A percentile compares a stretch with the other conserved stretches of the same genome.
Evolutionary conservation across 1,140 invertebrate genomes (phyloP).

Genomic region (Drosophila virilis): DNA sequence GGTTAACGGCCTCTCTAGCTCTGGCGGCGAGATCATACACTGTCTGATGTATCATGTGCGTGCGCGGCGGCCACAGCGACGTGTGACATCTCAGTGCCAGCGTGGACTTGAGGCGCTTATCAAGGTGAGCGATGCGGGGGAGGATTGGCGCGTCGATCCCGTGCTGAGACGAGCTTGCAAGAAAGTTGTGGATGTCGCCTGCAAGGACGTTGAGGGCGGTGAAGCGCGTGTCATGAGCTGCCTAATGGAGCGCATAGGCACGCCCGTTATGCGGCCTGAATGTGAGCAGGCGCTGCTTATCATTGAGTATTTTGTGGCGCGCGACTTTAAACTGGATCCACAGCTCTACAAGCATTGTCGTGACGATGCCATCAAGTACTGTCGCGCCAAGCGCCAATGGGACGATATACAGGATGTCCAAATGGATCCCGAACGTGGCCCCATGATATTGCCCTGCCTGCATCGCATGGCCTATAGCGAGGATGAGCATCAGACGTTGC

Average conservation of each 20-base stretch:
- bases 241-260: constrained; percentile 95
- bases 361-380: constrained; percentile 92
- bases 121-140: constrained; percentile 92
- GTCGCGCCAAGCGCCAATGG: constrained; percentile 93
- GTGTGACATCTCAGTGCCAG: constrained; percentile 89
- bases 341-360: constrained; percentile 94
- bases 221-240: constrained; percentile 95
- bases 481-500: constrained; percentile 87
- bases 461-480: constrained; percentile 94
- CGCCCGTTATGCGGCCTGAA: constrained; percentile 92
- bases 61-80: constrained; percentile 86
- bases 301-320: constrained; percentile 98
- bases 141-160: constrained; percentile 96
- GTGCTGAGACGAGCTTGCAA: constrained; percentile 93
- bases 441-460: constrained; percentile 95
- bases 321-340: constrained; percentile 97
- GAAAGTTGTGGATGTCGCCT: constrained; percentile 90
- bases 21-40: constrained; percentile 94
- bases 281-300: constrained; percentile 97
- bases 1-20: constrained; percentile 85
- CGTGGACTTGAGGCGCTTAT: constrained; percentile 91
- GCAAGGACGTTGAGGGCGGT: constrained; percentile 88
- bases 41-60: constrained; percentile 97
- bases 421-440: constrained; percentile 89
- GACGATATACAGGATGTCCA: constrained; percentile 87